Evolutionary conservation across 2,888 invertebrate species (phyloP).

Genomic region (Drosophila kuntzei): DNA sequence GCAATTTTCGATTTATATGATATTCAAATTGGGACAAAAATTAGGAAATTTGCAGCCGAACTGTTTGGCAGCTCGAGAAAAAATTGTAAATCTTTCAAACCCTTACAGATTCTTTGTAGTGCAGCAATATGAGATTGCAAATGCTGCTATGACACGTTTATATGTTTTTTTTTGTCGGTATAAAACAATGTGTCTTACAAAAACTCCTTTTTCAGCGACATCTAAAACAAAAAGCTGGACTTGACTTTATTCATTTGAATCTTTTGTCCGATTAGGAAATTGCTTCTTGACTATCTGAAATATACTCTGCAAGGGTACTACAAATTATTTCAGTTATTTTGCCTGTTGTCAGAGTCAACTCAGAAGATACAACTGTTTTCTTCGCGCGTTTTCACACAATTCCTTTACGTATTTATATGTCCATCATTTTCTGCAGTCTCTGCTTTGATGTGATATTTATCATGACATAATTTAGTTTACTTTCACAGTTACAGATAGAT

Average conservation of each 20-base stretch:
- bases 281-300: neutral
- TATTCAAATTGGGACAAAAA: constrained; percentile 8
- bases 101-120: neutral
- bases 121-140: neutral
- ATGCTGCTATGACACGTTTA: neutral
- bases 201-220: no score
- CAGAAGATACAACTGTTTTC: neutral
- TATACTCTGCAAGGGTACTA: neutral
- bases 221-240: no score
- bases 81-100: neutral
- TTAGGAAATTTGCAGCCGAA: constrained; percentile 1
- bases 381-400: constrained; percentile 1
- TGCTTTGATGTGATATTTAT: constrained; percentile 9
- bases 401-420: neutral
- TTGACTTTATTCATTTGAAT: neutral
- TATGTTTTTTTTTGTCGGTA: neutral
- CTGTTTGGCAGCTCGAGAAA: neutral
- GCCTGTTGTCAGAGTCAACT: neutral
- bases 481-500: constrained; percentile 18
- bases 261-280: neutral
- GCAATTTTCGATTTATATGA: constrained; percentile 23
- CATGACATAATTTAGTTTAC: constrained; percentile 14
- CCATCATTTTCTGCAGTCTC: neutral
- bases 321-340: neutral
- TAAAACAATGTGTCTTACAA: no score